Percentiles rank a stretch among this genome's conserved stretches.
Conservation (phyloP, 2,113 vertebrate species). For the Hippopotamus amphibius region DNA sequence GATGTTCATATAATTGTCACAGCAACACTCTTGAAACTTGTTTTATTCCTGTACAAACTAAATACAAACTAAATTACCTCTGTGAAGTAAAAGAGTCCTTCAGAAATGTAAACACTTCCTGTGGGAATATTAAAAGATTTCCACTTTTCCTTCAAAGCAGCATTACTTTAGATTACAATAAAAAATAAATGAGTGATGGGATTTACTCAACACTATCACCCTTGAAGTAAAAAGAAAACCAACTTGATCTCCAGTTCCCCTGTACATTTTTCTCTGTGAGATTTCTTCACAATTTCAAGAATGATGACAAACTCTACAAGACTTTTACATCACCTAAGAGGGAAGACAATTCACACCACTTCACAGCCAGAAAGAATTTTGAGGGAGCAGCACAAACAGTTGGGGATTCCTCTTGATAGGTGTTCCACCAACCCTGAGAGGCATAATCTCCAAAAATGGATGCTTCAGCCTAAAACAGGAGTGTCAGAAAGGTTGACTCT, state of each 20-base stretch:
- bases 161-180: constrained; percentile 58
- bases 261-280: not conserved
- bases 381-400: not conserved
- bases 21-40: constrained; percentile 53
- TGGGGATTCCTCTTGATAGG: not conserved
- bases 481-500: not conserved
- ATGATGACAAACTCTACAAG: not conserved
- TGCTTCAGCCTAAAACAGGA: not conserved
- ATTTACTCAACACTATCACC: not conserved
- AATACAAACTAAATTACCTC: constrained; percentile 66
- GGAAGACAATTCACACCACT: not conserved
- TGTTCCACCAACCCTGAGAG: not conserved
- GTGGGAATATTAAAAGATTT: constrained; percentile 66
- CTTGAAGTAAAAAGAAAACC: not conserved
- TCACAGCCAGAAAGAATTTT: not conserved
- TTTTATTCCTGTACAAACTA: constrained; percentile 67
- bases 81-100: constrained; percentile 1
- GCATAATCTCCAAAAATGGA: not conserved
- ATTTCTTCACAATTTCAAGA: not conserved
- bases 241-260: not conserved
- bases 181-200: constrained; percentile 54
- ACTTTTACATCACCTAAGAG: not conserved
- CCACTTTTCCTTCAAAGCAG: constrained; percentile 16
- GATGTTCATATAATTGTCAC: constrained; percentile 33
- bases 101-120: constrained; percentile 63